Base-by-base conservation (phyloP, 2,113 vertebrate species). In the Poicephalus gulielmi region DNA sequence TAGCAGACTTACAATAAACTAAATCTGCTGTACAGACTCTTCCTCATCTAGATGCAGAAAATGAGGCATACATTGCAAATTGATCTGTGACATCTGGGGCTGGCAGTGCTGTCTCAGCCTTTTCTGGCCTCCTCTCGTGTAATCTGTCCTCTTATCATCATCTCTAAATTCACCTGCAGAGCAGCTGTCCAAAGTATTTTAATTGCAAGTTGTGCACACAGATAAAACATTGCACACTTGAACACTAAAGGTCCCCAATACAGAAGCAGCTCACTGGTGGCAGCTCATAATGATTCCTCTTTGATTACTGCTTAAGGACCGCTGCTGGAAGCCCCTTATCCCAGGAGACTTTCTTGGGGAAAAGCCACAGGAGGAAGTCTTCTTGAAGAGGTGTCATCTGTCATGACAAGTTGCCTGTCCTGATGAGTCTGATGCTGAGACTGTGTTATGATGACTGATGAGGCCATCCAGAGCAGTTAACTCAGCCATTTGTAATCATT, bases 401-500 rank as follows among this genome's bases (percentile, higher is more conserved):
- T 86, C 88, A 96, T 87, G 94, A 97, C 89, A 94, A 96, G 96
- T 86, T 93, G 83, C 86, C 76, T 95, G 92, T 96, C 90, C 95
- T 97, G 95, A 96, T 92, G 92, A 93, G 92, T 47, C 84, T 90
- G 80, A 63, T 90, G 90, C 96, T 97, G 94, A 97, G 95, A 76
- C 66, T 10, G 4, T 67, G 41, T 83, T 91, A 93, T 90, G 92
- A 95, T 98, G 98, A 97, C 96, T 96, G 95, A 98, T 97, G 95
- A 97, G 91, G 84, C 94, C 35, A 16, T n/a, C 37, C 4, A 10
- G 15, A 91, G 80, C 94, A 95, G 96, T 97, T 97, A 98, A 90
- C 95, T 91, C 82, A 63, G 85, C 95, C 96, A 94, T 98, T 97
- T 97, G 94, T 97, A 97, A 97, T 97, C 80, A 97, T 97, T 98